These are phyloP conservation scores for Pycnonotus jocosus DNA, from an alignment of 2,113 vertebrate genomes.

Conservation along the genomic window DNA sequence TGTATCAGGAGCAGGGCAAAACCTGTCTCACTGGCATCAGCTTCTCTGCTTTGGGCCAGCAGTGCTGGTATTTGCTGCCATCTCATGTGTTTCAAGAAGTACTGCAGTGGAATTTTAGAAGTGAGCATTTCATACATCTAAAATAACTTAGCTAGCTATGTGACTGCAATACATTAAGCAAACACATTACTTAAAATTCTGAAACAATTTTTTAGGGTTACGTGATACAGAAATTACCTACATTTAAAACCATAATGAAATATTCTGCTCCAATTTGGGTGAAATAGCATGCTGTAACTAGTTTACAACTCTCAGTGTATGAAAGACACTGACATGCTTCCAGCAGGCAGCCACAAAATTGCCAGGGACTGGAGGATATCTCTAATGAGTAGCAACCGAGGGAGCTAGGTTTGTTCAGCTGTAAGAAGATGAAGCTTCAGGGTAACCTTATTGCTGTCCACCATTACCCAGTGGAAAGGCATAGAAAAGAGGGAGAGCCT, in stretches of 20 bases:
- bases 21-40: not conserved
- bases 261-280: not conserved
- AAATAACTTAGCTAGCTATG: not conserved
- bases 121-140: fast-evolving
- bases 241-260: not conserved
- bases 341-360: not conserved
- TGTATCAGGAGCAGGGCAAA: not conserved
- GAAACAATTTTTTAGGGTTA: not conserved
- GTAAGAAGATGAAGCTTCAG: not conserved
- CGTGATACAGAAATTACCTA: fast-evolving
- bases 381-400: not conserved
- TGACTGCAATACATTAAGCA: not conserved
- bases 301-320: not conserved
- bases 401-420: not conserved
- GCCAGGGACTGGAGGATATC: not conserved
- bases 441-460: not conserved
- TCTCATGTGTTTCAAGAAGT: not conserved
- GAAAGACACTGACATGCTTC: not conserved
- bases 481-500: not conserved
- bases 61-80: not conserved
- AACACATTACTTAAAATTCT: not conserved
- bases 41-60: no score
- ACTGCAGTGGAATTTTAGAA: not conserved
- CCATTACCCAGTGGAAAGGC: not conserved
- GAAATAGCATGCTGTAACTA: not conserved